Evolutionary conservation across 2,797 vertebrate species (phyloP).

Genomic region (Meriones psammophilus): DNA sequence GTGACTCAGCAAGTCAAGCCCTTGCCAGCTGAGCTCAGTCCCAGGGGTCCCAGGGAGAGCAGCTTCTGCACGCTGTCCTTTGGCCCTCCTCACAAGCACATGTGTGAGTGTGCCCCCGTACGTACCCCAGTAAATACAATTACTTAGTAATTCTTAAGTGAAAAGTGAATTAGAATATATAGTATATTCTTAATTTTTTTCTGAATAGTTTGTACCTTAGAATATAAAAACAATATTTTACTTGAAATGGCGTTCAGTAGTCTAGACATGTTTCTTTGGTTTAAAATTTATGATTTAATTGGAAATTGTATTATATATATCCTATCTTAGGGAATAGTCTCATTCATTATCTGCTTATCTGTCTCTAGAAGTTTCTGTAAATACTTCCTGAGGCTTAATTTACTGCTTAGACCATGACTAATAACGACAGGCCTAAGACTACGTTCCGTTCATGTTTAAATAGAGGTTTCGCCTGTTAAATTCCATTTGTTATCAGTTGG

Average conservation of each 20-base stretch:
- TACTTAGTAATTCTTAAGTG: background rate
- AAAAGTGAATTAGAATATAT: background rate
- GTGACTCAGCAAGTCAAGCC: background rate
- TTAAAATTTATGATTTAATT: slow-evolving; percentile 51
- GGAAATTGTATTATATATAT: slow-evolving; percentile 39
- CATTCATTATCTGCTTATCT: slow-evolving; percentile 33
- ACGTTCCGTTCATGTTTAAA: background rate
- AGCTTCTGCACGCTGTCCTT: background rate
- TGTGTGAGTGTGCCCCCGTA: no score
- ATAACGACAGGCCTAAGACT: background rate
- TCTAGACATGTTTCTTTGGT: slow-evolving; percentile 14
- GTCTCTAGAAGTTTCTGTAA: slow-evolving; percentile 40
- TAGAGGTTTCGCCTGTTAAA: background rate
- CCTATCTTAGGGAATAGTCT: slow-evolving; percentile 35
- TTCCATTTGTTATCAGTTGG: background rate
- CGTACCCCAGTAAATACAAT: background rate
- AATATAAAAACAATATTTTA: slow-evolving; percentile 41
- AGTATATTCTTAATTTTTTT: slow-evolving; percentile 33
- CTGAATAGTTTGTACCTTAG: slow-evolving; percentile 16
- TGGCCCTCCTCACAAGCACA: background rate
- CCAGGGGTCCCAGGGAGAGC: background rate
- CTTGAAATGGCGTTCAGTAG: slow-evolving; percentile 34
- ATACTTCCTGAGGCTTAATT: slow-evolving; percentile 17
- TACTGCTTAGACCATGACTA: background rate
- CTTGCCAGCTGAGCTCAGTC: background rate